Conservation (phyloP, 2,888 invertebrate genomes). For the Capitulum mitella region DNA sequence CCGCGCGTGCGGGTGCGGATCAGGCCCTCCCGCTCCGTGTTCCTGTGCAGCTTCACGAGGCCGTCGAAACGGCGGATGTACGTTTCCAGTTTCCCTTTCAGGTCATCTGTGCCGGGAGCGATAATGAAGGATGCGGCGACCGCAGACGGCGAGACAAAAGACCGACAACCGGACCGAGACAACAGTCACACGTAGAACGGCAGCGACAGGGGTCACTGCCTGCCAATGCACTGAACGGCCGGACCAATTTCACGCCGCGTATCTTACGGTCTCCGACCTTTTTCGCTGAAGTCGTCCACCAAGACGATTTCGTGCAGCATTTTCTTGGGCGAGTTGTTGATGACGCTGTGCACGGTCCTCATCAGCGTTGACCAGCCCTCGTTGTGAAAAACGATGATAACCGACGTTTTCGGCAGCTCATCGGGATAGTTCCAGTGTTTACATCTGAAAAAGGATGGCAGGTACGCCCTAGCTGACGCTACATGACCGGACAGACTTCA, state of each 20-base stretch:
- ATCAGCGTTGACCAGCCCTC: slow-evolving; percentile 49
- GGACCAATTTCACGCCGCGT: too few relatives aligned
- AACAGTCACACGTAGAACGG: not conserved
- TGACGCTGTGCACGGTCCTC: slow-evolving; percentile 45
- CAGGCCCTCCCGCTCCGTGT: slow-evolving; percentile 80
- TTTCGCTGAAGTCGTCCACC: slow-evolving; percentile 43
- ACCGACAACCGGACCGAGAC: too few relatives aligned
- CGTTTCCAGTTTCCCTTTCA: slow-evolving; percentile 72
- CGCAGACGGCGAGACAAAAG: too few relatives aligned
- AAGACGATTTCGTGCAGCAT: slow-evolving; percentile 65
- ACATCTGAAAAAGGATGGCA: slow-evolving; percentile 61
- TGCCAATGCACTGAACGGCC: too few relatives aligned
- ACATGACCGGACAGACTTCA: too few relatives aligned
- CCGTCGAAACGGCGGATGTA: slow-evolving; percentile 74
- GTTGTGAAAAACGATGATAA: slow-evolving; percentile 92
- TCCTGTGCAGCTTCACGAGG: slow-evolving; percentile 82
- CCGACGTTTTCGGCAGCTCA: slow-evolving; percentile 79
- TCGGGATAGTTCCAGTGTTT: slow-evolving; percentile 91
- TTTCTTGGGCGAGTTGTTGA: slow-evolving; percentile 57
- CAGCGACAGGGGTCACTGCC: not conserved
- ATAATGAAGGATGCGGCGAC: too few relatives aligned
- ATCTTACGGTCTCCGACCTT: slow-evolving; percentile 35
- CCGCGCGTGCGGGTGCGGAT: slow-evolving; percentile 88
- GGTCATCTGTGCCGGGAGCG: slow-evolving; percentile 67
- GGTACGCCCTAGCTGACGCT: too few relatives aligned